Conservation (phyloP, 2,113 vertebrate species). For the Ictalurus punctatus region DNA sequence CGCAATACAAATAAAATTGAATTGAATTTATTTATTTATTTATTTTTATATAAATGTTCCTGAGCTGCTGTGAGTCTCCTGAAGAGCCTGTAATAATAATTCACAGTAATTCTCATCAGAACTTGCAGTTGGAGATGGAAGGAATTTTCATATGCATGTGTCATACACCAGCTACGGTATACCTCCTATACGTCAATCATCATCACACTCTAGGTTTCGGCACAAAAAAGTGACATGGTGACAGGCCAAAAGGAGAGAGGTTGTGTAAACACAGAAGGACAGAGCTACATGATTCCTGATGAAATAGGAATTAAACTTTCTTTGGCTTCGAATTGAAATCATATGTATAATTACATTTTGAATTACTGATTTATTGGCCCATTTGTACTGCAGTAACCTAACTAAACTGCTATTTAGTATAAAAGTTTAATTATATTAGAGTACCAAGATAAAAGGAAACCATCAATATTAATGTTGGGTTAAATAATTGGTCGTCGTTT, state of each 20-base stretch:
- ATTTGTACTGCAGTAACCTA: neutral
- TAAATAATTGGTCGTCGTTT: neutral
- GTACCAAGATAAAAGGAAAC: constrained; percentile 5
- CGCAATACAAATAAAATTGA: too few species aligned
- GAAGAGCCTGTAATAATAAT: neutral
- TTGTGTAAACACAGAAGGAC: neutral
- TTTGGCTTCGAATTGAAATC: neutral
- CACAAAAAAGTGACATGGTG: neutral
- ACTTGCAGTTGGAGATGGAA: neutral
- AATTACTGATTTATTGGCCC: neutral
- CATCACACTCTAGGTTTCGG: neutral
- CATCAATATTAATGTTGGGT: neutral
- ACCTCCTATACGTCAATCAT: neutral
- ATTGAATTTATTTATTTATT: too few species aligned
- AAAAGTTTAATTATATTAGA: neutral
- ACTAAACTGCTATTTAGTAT: neutral
- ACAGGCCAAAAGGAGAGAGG: neutral
- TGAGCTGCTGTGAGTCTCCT: neutral
- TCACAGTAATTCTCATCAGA: neutral
- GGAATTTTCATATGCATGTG: neutral
- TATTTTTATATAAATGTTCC: neutral
- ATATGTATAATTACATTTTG: neutral
- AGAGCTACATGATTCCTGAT: neutral
- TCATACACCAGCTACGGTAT: neutral
- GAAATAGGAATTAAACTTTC: neutral